A percentile compares a stretch with the other conserved stretches of the same genome.
Evolutionary conservation across 2,113 vertebrate species (phyloP).

Genomic region (Anseranas semipalmata): DNA sequence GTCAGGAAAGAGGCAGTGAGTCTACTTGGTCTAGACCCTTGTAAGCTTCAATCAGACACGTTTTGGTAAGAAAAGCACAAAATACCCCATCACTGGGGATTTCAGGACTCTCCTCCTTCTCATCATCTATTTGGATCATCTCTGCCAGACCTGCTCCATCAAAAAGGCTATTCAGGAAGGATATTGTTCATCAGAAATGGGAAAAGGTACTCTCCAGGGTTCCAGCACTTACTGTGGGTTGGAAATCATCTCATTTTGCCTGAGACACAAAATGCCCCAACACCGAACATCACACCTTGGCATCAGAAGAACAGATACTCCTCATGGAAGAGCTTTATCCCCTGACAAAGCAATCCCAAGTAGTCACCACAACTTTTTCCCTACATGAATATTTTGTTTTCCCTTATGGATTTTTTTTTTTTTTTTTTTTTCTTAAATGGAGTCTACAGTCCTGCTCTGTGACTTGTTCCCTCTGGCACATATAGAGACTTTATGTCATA

Average conservation of each 20-base stretch:
- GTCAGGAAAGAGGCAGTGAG: background rate
- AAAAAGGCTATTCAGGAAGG: background rate
- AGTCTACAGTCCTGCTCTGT: accelerated
- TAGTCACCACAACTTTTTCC: background rate
- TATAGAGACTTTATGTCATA: background rate
- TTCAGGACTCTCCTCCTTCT: background rate
- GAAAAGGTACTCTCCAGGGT: background rate
- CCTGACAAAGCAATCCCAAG: background rate
- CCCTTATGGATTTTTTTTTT: background rate
- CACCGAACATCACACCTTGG: background rate
- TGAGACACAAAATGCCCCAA: background rate
- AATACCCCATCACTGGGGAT: background rate
- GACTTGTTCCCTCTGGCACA: conserved; percentile 6
- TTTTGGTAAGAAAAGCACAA: background rate
- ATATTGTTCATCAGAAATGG: background rate
- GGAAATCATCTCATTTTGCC: background rate
- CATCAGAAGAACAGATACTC: background rate
- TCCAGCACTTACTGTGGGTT: background rate
- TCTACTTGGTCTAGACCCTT: background rate
- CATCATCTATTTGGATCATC: background rate
- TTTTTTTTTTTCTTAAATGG: background rate
- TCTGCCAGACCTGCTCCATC: background rate
- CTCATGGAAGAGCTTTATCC: background rate
- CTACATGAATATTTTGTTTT: background rate
- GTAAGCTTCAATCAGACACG: background rate